Evolutionary conservation across 2,888 invertebrate species (phyloP), one percentile per base, ranked within the genome.

Genomic region (Brenthis ino): DNA sequence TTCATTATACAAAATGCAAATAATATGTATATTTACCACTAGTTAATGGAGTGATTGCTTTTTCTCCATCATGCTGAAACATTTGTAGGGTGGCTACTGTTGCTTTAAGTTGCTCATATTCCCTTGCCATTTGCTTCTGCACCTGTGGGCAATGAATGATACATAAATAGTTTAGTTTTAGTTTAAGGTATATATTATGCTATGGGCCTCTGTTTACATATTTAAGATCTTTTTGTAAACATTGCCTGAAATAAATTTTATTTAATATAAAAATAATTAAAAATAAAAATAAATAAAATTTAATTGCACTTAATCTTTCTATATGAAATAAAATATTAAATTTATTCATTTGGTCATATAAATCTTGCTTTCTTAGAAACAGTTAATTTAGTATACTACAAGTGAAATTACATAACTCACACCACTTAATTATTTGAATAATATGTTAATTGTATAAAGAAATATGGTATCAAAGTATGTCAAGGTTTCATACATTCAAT

Each of bases 51-150:
- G 91, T 90, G 78, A 93, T 90, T 47, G 85, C 86, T 71, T 89
- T 93, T 68, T 93, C 95, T 1, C 95, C 94, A 75, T 96, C 96
- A 70, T 94, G 94, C 85, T 96, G 96, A 82, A 98, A 96, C 79
- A 96, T 94, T 80, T 96, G 95, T 72, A 98, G 86, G 2, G 96
- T 96, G 56, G 95, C 95, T 77, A 95, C 95, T 20, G 97, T 95
- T 73, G 96, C 95, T 87, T 98, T 98, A 58, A 99, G 95, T 87
- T 97, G 96, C 80, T 98, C 97, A 86, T 97, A 98, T 86, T 99
- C 99, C 68, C 96, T 95, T 56, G 95, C 96, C 82, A 99, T 96
- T 87, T 97, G 97, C 80, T 97, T 96, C 82, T 98, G 97, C 28
- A 98, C 96, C 97, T 98, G 85, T 0, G 12, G 13, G 12, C 47